Evolutionary conservation across 2,888 invertebrate species (phyloP), one percentile per base, ranked within the genome.

Genomic region (Odontocolon sp.): DNA sequence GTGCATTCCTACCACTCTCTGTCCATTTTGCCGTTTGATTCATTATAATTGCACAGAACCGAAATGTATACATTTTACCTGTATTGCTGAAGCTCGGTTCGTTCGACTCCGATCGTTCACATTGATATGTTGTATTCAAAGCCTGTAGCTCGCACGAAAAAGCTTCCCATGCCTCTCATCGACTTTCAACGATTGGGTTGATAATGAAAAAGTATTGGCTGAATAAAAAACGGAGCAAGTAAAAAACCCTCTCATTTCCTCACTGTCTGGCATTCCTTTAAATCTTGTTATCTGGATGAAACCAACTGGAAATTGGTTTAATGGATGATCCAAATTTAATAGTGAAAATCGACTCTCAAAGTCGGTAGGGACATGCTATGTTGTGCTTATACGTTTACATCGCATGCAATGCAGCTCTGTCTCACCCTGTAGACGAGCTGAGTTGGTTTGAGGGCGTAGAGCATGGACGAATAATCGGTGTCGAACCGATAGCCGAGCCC

Each of bases 21-120:
- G 57, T 77, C 40, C 68, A 75, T 78, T 79, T n/a, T 61, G 59
- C 66, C 52, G 67, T 66, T 79, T 61, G 72, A 79, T 80, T 78
- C 61, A 79, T 79, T 70, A 79, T 79, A 69, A 78, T 76, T 74
- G 69, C 47, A 69, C 21, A 31, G 16, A 45, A 11, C 9, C 16
- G n/a, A 56, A 63, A 61, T 14, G 47, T 56, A 71, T 11, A 33
- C 45, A 42, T 47, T 47, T 54, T 21, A 61, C 9, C 28, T 33
- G 21, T 45, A 45, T 45, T 45, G 2, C 18, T n/a, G n/a, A n/a
- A n/a, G 21, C 47, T 16, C 14, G 16, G 11, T 50, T n/a, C 21
- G 11, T 57, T 47, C 56, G 28, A 4, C 18, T 36, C 50, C 38
- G 68, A 59, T 59, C 47, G 57, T 26, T 14, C 57, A 9, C 8